Percentiles rank a stretch among this genome's conserved stretches.
phyloP scores from a whole-genome alignment of 2,888 invertebrate genomes.

The Parnassius orleans region DNA sequence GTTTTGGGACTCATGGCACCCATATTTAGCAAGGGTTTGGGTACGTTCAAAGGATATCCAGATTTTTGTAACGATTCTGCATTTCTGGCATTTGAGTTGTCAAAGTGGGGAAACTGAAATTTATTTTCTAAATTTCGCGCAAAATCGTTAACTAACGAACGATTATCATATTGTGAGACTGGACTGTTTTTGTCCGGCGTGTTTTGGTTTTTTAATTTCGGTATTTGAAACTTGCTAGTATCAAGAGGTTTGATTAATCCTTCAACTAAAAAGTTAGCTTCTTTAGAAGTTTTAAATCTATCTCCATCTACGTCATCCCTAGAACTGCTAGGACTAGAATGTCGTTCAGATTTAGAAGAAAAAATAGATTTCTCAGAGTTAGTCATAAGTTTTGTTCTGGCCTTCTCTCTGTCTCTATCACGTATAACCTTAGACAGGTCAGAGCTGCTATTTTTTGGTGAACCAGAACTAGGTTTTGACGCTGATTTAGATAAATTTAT shows the following conservation, averaged over 20 bases:
- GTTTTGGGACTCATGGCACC: conserved; percentile 72
- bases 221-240: conserved; percentile 92
- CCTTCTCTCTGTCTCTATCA: conserved; percentile 82
- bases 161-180: conserved; percentile 64
- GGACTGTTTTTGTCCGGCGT: conserved; percentile 73
- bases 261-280: conserved; percentile 85
- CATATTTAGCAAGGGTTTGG: conserved; percentile 70
- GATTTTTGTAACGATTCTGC: conserved; percentile 66
- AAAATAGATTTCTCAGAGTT: conserved; percentile 84
- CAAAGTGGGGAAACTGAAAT: conserved; percentile 71
- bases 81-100: conserved; percentile 57
- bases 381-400: conserved; percentile 81
- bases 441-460: conserved; percentile 81
- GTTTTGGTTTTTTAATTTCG: conserved; percentile 83
- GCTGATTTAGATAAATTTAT: conserved; percentile 72
- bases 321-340: conserved; percentile 84
- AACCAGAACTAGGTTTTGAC: conserved; percentile 78
- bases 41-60: conserved; percentile 69
- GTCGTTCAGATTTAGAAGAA: conserved; percentile 82
- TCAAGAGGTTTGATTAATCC: conserved; percentile 89
- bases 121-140: conserved; percentile 66
- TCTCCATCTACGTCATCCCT: conserved; percentile 84
- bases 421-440: conserved; percentile 81
- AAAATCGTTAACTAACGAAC: conserved; percentile 72
- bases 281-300: conserved; percentile 82